These are phyloP conservation scores for Ciconia stormi DNA, from an alignment of 2,113 vertebrate genomes.

Conservation along the genomic window DNA sequence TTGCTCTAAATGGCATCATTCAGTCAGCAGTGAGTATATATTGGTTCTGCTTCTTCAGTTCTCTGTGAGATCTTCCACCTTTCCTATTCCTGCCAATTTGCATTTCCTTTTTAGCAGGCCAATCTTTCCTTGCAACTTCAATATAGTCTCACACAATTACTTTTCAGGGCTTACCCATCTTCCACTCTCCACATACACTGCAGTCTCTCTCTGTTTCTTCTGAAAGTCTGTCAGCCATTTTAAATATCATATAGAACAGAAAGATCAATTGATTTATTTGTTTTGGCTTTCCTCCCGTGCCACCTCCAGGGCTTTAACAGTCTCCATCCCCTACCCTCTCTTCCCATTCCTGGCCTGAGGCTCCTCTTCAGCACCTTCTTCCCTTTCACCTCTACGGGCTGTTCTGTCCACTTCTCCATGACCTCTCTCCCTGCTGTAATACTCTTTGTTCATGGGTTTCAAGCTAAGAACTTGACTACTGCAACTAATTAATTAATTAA, in stretches of 20 bases:
- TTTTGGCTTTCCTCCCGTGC: background rate
- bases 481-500: background rate
- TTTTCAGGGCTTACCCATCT: background rate
- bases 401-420: background rate
- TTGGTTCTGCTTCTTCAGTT: background rate
- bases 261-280: background rate
- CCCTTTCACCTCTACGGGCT: background rate
- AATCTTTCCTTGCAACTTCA: background rate
- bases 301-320: background rate
- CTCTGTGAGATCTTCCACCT: background rate
- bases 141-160: background rate
- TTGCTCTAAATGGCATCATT: background rate
- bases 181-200: background rate
- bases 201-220: background rate
- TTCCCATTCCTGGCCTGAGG: background rate
- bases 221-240: background rate
- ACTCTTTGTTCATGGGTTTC: background rate
- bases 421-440: background rate
- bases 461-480: background rate
- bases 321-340: background rate
- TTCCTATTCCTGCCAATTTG: background rate
- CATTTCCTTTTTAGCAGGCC: background rate
- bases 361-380: background rate
- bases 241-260: background rate
- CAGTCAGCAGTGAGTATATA: background rate